Base-by-base conservation (phyloP, 2,888 invertebrate species). In the Athalia rosae region DNA sequence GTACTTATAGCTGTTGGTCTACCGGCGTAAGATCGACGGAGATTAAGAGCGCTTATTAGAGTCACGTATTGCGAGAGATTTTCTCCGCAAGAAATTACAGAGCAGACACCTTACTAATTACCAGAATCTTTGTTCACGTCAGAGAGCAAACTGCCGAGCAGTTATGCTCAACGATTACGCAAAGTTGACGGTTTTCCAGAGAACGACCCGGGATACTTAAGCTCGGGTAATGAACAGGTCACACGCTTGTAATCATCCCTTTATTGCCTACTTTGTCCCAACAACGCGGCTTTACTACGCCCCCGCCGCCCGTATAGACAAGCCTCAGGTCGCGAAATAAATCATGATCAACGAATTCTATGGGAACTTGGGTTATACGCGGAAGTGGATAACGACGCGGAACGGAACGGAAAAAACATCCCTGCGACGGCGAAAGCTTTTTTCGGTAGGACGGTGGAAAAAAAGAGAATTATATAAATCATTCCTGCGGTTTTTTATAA, bases 201-300 rank as follows among this genome's bases (percentile, higher is more conserved):
- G 58, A 45, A 13, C 11, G 45, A 47, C 64, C 6, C 43, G 58
- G 50, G 69, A 50, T 58, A 13, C 69, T 71, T 71, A 71, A 71
- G 69, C 50, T 43, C 8, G 58, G 56, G 69, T 71, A 71, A 71
- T 71, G 69, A 71, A 71, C 69, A 71, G 45, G 69, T 71, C 69
- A 28, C 67, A 71, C 69, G 69, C 56, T 71, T 71, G 69, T 58
- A 71, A 71, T 71, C 69, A 71, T 45, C 13, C 69, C 58, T 71
- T 71, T 71, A 71, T 71, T 56, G 43, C 69, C 69, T 28, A 28
- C 28, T 28, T 71, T 43, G 41, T 45, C 56, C 41, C 45, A 58
- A 71, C 69, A 43, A 43, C 56, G 45, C 56, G 45, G 69, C 69
- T 71, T 71, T 71, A 53, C 50, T 28, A 13, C 43, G 13, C 4